Percentiles rank a stretch among this genome's conserved stretches.
These are phyloP conservation scores for Pipistrellus kuhlii DNA, from an alignment of 2,797 vertebrate species.

Conservation along the genomic window DNA sequence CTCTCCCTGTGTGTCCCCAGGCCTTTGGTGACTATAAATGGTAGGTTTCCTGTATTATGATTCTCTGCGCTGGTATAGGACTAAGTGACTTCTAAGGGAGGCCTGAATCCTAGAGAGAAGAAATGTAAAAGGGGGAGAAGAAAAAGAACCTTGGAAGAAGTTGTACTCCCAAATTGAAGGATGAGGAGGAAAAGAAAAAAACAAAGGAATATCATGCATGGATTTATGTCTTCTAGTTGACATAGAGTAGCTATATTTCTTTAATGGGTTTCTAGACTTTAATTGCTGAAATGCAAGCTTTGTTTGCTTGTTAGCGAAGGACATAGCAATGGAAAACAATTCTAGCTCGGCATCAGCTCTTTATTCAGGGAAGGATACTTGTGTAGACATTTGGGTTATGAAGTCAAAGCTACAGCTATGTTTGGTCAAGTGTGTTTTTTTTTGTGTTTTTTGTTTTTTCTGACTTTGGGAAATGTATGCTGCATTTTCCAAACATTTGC, in stretches of 20 bases:
- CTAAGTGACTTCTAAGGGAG: neutral
- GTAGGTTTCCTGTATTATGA: neutral
- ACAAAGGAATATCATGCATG: neutral
- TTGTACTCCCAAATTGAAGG: neutral
- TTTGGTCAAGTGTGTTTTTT: conserved; percentile 47
- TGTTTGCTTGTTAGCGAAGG: neutral
- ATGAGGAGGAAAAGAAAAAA: neutral
- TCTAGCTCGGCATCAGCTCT: neutral
- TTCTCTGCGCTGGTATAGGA: neutral
- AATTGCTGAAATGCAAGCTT: neutral
- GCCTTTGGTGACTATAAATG: neutral
- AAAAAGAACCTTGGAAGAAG: neutral
- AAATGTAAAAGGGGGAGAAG: neutral
- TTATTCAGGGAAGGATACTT: neutral
- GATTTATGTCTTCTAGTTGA: neutral
- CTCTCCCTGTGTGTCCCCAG: no score
- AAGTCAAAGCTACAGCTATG: conserved; percentile 57
- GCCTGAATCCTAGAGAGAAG: neutral
- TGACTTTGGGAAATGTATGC: conserved; percentile 26
- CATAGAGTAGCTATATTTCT: neutral
- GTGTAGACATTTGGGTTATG: conserved; percentile 30
- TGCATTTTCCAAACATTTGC: conserved; percentile 38
- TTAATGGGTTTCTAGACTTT: neutral
- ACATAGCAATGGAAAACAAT: neutral
- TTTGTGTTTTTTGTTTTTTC: neutral